Evolutionary conservation across 2,113 vertebrate species (phyloP), one percentile per base, ranked within the genome.

Genomic region (Rostratula benghalensis): DNA sequence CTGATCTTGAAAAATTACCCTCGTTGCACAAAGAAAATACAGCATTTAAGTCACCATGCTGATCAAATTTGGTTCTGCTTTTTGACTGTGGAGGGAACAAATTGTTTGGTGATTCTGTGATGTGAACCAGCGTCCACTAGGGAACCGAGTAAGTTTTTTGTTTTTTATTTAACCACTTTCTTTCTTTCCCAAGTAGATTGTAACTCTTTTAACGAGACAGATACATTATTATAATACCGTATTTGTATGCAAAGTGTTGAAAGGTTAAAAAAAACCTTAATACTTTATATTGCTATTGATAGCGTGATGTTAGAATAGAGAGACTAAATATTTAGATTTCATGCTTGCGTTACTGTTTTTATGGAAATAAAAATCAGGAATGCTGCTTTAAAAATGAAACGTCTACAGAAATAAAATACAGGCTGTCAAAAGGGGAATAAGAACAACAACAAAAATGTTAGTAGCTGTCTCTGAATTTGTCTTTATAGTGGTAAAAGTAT

Each of bases 401-500:
- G 97, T 95, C 94, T 94, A 53, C 90, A 80, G 86, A 90, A 95
- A 90, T 94, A 95, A 96, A 97, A 97, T 87, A 96, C 84, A 96
- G 89, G 83, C 96, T 99, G 98, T 98, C 98, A 98, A 98, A 99
- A 98, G 98, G 99, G 98, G 98, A 99, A 98, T 98, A 98, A 94
- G 94, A 93, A 96, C 90, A 90, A 90, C 87, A 95, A 83, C 92
- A 97, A 97, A 82, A 93, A 87, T 94, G 96, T 97, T 97, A 96
- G 96, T 97, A 95, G 97, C 98, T 99, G 98, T 98, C 98, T 98
- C 97, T 98, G 98, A 98, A 98, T 98, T 97, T 97, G 95, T 98
- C 97, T 98, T 98, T 97, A 92, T 97, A 86, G 96, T 97, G 96
- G 96, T 98, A 98, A 98, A 98, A 98, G 98, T 98, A 97, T 98